A percentile compares a stretch with the other conserved stretches of the same genome.
Evolutionary conservation across 2,888 invertebrate genomes (phyloP).

Genomic region (Epinotia demarniana): DNA sequence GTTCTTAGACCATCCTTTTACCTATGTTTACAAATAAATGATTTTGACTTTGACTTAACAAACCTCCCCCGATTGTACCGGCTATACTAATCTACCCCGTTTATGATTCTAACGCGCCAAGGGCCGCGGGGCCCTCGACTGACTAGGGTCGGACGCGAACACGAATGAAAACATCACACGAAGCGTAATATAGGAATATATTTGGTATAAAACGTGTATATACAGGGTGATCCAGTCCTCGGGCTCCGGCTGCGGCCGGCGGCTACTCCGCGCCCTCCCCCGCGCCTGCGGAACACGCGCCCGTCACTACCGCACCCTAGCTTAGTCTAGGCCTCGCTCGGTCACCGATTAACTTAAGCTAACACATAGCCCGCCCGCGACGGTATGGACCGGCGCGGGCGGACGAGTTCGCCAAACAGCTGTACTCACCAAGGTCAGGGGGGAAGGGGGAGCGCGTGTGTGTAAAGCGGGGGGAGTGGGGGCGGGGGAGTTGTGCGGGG

Average conservation of each 20-base stretch:
- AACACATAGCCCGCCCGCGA: slow-evolving; percentile 20
- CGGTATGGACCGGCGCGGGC: slow-evolving; percentile 41
- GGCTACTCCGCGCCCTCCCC: slow-evolving; percentile 47
- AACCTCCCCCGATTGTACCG: not conserved
- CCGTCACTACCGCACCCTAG: slow-evolving; percentile 17
- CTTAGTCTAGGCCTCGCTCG: slow-evolving; percentile 22
- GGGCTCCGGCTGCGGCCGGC: slow-evolving; percentile 20
- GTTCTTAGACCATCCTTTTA: no score
- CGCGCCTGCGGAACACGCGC: slow-evolving; percentile 51
- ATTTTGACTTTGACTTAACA: no score
- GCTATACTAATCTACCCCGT: not conserved
- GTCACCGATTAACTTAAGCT: slow-evolving; percentile 19
- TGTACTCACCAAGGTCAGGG: slow-evolving; percentile 39
- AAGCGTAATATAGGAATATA: slow-evolving; percentile 46
- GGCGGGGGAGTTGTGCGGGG: slow-evolving; percentile 47
- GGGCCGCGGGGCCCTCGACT: not conserved
- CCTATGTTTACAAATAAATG: no score
- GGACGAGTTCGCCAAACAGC: slow-evolving; percentile 41
- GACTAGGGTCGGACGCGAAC: slow-evolving; percentile 14
- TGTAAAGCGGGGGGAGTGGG: slow-evolving; percentile 45
- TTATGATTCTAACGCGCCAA: no score
- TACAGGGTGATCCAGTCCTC: slow-evolving; percentile 22
- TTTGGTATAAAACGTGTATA: slow-evolving; percentile 43
- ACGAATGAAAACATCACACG: slow-evolving; percentile 44
- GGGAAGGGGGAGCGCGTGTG: slow-evolving; percentile 33